phyloP scores from a whole-genome alignment of 2,888 invertebrate genomes.

The Tinea pellionella region DNA sequence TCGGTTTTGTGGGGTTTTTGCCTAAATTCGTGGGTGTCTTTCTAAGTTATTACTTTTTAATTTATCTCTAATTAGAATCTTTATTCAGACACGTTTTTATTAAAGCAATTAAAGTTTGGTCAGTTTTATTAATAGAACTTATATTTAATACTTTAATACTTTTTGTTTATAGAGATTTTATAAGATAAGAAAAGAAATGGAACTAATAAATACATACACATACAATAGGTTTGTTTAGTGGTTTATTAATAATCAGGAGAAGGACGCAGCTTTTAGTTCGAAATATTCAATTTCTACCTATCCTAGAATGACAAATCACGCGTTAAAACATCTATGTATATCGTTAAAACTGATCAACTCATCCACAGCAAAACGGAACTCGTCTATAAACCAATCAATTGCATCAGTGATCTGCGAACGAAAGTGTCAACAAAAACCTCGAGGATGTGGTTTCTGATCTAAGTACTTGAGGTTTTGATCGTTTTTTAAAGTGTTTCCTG shows the following conservation, averaged over 20 bases:
- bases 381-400: background rate
- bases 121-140: background rate
- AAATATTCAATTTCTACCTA: too few species aligned
- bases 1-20: background rate
- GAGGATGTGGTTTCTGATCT: background rate
- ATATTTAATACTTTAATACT: background rate
- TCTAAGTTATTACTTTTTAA: slow-evolving; percentile 5
- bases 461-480: background rate
- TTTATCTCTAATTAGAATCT: slow-evolving; percentile 4
- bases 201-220: too few species aligned
- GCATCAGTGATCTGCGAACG: background rate
- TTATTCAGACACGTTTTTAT: background rate
- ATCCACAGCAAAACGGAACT: background rate
- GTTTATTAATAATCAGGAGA: too few species aligned
- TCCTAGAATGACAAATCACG: too few species aligned
- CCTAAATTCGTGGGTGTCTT: background rate
- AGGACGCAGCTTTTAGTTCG: too few species aligned
- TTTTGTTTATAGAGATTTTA: too few species aligned
- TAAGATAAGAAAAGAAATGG: too few species aligned
- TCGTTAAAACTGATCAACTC: too few species aligned
- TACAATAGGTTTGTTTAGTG: too few species aligned
- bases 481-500: too few species aligned
- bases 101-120: background rate
- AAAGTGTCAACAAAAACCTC: background rate
- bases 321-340: too few species aligned